Percentiles rank a stretch among this genome's conserved stretches.
These are phyloP conservation scores for Lycorma delicatula DNA, from an alignment of 1,140 invertebrate species.

Conservation along the genomic window DNA sequence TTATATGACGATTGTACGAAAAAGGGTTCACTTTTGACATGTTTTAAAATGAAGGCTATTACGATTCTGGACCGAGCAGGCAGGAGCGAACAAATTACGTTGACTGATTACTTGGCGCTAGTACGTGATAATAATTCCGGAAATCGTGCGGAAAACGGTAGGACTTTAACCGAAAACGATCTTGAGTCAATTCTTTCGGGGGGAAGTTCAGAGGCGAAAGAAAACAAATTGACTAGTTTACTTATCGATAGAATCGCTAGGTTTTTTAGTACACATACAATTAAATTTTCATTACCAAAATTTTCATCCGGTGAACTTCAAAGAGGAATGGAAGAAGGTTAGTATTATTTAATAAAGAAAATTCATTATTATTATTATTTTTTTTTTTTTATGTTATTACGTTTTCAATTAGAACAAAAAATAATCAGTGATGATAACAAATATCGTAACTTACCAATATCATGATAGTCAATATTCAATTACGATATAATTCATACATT, in stretches of 20 bases:
- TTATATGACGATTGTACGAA: constrained; percentile 61
- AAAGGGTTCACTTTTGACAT: constrained; percentile 48
- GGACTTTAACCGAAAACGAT: constrained; percentile 47
- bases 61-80: constrained; percentile 53
- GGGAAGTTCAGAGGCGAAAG: constrained; percentile 46
- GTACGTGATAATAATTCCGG: constrained; percentile 56
- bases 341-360: constrained; percentile 21
- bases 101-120: constrained; percentile 48
- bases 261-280: constrained; percentile 60
- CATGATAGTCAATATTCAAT: too few species aligned
- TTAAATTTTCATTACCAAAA: constrained; percentile 66
- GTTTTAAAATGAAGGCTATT: constrained; percentile 65
- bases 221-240: constrained; percentile 55
- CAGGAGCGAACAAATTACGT: constrained; percentile 18
- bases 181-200: constrained; percentile 54
- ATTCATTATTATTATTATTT: background rate
- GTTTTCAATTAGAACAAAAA: background rate
- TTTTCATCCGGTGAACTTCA: constrained; percentile 55
- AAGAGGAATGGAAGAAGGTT: constrained; percentile 64
- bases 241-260: constrained; percentile 58
- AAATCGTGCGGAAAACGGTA: constrained; percentile 36
- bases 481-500: too few species aligned
- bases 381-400: too few species aligned
- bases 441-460: background rate
- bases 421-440: background rate